Conservation (phyloP, 2,888 invertebrate species). For the Rhagium mordax region DNA sequence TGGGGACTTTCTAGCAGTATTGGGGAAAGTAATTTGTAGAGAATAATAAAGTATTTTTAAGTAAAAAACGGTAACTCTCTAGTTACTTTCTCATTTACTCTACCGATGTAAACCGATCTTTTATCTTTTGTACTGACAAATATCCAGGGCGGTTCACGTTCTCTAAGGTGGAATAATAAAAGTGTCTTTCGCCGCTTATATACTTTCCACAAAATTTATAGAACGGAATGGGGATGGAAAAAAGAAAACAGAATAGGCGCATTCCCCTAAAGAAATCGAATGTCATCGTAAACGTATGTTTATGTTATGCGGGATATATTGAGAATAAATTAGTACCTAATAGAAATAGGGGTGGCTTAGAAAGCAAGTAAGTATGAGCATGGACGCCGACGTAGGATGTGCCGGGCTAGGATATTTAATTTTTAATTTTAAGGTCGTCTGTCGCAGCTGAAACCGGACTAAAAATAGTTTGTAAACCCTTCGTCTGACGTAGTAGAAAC, state of each 20-base stretch:
- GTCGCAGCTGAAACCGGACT: no score
- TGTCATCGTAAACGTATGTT: slow-evolving; percentile 8
- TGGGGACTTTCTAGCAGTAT: no score
- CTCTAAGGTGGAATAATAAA: slow-evolving; percentile 7
- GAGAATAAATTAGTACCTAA: slow-evolving; percentile 13
- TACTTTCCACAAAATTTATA: background rate
- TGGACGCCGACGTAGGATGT: background rate
- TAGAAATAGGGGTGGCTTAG: background rate
- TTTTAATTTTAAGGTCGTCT: no score
- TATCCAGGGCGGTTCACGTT: background rate
- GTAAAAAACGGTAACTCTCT: no score
- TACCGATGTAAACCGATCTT: no score
- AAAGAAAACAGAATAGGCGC: slow-evolving; percentile 13
- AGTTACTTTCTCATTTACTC: no score
- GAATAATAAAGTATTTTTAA: no score
- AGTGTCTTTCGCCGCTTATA: slow-evolving; percentile 2
- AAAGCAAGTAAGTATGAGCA: background rate
- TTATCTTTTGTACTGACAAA: background rate
- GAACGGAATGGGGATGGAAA: background rate
- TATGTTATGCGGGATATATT: slow-evolving; percentile 11
- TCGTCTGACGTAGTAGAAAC: no score
- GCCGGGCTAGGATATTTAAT: no score
- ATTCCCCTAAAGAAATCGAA: slow-evolving; percentile 13
- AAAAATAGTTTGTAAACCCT: no score
- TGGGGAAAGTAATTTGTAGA: no score